Conservation (phyloP, 2,888 invertebrate genomes). For the Dryococelus australis region DNA sequence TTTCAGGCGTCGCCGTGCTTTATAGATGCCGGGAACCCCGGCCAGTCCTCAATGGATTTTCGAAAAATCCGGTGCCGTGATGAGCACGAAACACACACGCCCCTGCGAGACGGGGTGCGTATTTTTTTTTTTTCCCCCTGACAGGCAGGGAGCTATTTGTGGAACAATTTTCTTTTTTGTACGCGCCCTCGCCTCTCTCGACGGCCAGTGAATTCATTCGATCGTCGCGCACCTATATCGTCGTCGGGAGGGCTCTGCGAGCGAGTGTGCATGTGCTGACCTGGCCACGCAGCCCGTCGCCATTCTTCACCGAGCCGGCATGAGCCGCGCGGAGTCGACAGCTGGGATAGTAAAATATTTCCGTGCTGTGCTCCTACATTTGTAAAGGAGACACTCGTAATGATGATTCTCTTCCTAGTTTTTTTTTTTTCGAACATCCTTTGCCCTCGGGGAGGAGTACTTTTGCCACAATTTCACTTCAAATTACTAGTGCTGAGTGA, state of each 20-base stretch:
- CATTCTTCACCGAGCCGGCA: background rate
- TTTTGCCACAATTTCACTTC: too few relatives aligned
- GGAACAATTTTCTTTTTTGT: background rate
- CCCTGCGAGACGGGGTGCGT: background rate
- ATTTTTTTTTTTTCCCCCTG: background rate
- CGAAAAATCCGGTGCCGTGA: background rate
- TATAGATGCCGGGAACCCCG: background rate
- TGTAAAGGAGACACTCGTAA: too few relatives aligned
- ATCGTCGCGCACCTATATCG: background rate
- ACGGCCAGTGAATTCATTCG: background rate
- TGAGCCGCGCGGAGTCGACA: background rate
- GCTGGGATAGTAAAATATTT: background rate
- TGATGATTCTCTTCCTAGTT: too few relatives aligned
- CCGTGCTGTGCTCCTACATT: background rate
- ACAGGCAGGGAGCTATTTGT: background rate
- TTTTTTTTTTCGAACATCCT: too few relatives aligned
- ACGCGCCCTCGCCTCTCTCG: too few relatives aligned
- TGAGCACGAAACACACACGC: background rate
- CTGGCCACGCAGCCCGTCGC: background rate
- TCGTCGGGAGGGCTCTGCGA: background rate
- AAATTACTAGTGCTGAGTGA: too few relatives aligned
- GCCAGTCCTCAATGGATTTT: background rate
- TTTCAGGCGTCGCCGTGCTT: background rate
- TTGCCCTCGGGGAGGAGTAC: too few relatives aligned
- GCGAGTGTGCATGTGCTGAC: too few relatives aligned